Base-by-base conservation (phyloP, 1,140 invertebrate species). In the Dendrolimus kikuchii region DNA sequence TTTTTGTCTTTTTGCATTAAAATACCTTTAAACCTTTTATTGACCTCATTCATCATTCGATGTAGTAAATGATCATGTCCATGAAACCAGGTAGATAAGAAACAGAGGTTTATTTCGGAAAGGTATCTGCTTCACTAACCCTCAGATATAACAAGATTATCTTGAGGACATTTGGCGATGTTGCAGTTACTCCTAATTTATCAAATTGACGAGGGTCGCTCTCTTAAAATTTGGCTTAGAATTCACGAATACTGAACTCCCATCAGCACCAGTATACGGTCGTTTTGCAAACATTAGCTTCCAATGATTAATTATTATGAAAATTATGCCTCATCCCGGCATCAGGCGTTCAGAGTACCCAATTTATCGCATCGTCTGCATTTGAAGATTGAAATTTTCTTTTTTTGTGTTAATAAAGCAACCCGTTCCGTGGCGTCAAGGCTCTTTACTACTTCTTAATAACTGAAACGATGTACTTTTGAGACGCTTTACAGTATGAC, bases 161-260 rank as follows among this genome's bases (percentile, higher is more conserved):
- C 47, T 10, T 47, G 40, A 42, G 42, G 49, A 49, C 59, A 47
- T 50, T 53, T 49, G 49, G 55, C 56, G 56, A 47, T 47, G 50
- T 48, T 64, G 50, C 57, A 62, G 53, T 60, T 46, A 40, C 55
- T 53, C 41, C 57, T 44, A 59, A 70, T 68, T 60, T 58, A 64
- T 68, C 55, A 68, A 62, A 50, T 53, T 64, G 64, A 69, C 54
- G 57, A 61, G 60, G 65, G 68, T 66, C 37, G 53, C 39, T 10
- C 38, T 45, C 50, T 40, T 49, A 39, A 49, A 49, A 40, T 23
- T 23, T 23, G 23, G 23, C 23, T 23, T 23, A 49, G 36, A 38
- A 42, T 38, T 5, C 36, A 51, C 9, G 9, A 23, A 5, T 4
- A 49, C 37, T 45, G 42, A 39, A n/a, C 23, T 37, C 7, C 49